Conservation (phyloP, 2,797 vertebrate species). For the Melanogrammus aeglefinus region DNA sequence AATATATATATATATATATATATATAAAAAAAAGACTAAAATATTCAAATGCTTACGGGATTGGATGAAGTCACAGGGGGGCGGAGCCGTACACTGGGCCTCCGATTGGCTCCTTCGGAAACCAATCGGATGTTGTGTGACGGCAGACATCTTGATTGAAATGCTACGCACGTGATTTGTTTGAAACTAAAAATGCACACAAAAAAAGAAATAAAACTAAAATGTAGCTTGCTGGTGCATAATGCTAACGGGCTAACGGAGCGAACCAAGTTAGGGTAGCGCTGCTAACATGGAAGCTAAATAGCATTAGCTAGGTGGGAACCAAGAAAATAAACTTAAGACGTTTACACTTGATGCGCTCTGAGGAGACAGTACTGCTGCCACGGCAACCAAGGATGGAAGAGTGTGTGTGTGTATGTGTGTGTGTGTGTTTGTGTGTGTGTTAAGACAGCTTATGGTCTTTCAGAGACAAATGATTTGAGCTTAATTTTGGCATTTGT, state of each 20-base stretch:
- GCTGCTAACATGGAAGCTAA: background rate
- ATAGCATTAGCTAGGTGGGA: conserved; percentile 35
- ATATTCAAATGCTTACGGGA: conserved; percentile 50
- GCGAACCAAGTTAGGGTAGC: background rate
- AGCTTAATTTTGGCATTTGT: conserved; percentile 33
- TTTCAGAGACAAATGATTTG: conserved; percentile 35
- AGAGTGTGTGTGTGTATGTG: conserved; percentile 10
- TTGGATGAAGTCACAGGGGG: conserved; percentile 37
- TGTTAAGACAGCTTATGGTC: conserved; percentile 37
- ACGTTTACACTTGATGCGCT: conserved; percentile 49
- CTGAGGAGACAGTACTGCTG: conserved; percentile 20
- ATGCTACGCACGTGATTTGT: conserved; percentile 52
- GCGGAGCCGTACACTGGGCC: background rate
- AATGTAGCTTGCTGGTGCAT: conserved; percentile 37
- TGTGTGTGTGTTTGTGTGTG: conserved; percentile 8
- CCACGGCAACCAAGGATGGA: conserved; percentile 19
- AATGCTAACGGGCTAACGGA: background rate
- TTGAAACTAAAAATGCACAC: background rate
- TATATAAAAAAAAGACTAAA: conserved; percentile 45
- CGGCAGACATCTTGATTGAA: conserved; percentile 52
- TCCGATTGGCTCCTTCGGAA: conserved; percentile 13
- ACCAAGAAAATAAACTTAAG: conserved; percentile 51
- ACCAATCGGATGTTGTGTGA: conserved; percentile 30
- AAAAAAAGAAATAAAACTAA: background rate
- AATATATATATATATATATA: conserved; percentile 12